phyloP scores from a whole-genome alignment of 2,797 vertebrate genomes.

The Acrocephalus scirpaceus region DNA sequence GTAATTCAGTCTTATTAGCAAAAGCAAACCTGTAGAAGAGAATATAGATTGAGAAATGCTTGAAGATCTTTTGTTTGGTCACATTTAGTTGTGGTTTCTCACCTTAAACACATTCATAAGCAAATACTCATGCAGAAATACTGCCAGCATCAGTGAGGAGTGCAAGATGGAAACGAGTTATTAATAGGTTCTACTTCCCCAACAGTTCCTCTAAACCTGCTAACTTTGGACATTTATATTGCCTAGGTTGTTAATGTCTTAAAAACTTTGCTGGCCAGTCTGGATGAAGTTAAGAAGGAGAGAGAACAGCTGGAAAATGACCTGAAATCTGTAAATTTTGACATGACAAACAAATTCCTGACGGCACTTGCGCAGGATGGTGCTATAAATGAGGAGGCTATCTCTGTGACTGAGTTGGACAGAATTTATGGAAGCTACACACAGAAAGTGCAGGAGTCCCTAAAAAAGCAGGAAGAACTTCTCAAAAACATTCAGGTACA shows the following conservation, averaged over 20 bases:
- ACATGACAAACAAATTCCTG: slow-evolving; percentile 92
- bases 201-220: not conserved
- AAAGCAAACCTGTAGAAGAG: not conserved
- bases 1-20: not conserved
- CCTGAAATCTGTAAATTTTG: slow-evolving; percentile 91
- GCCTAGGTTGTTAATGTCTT: slow-evolving; percentile 90
- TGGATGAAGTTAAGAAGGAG: slow-evolving; percentile 92
- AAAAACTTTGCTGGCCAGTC: slow-evolving; percentile 83
- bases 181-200: not conserved
- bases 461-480: slow-evolving; percentile 90
- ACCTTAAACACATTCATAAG: not conserved
- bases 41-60: not conserved
- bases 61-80: not conserved
- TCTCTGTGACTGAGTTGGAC: slow-evolving; percentile 89
- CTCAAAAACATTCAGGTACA: slow-evolving; percentile 90
- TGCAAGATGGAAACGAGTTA: not conserved
- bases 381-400: slow-evolving; percentile 90
- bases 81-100: not conserved
- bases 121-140: not conserved
- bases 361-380: slow-evolving; percentile 91
- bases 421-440: slow-evolving; percentile 87
- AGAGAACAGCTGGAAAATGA: slow-evolving; percentile 91
- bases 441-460: slow-evolving; percentile 86
- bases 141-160: not conserved
- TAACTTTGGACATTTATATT: not conserved